phyloP scores from a whole-genome alignment of 1,140 invertebrate genomes.

The Lutraria rhynchaena region DNA sequence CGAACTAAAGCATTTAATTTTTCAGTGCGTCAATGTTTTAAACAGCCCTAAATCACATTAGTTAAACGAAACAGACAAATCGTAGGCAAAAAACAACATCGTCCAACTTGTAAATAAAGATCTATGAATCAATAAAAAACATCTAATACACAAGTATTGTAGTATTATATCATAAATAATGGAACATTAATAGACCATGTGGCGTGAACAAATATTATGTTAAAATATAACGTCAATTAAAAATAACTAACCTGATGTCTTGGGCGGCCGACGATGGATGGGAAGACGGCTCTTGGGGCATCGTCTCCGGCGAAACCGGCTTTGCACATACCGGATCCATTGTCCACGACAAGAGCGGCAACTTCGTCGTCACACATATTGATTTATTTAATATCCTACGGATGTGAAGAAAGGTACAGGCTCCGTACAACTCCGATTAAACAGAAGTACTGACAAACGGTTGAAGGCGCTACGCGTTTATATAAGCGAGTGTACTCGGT shows the following conservation, averaged over 20 bases:
- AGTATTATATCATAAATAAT: no score
- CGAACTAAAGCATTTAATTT: no score
- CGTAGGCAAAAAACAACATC: no score
- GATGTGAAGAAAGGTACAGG: constrained; percentile 37
- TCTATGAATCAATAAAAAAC: no score
- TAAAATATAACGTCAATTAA: not conserved
- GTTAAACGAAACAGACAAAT: no score
- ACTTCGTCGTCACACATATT: constrained; percentile 46
- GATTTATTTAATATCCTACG: constrained; percentile 39
- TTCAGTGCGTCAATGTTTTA: no score
- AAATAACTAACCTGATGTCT: constrained; percentile 84
- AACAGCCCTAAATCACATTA: no score
- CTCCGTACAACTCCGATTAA: not conserved
- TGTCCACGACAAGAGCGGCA: constrained; percentile 78
- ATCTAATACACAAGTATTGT: no score
- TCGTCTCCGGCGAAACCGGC: constrained; percentile 94
- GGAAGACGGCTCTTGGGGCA: constrained; percentile 93
- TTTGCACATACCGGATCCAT: constrained; percentile 95
- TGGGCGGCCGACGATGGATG: constrained; percentile 92
- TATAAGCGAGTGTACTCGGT: constrained; percentile 22
- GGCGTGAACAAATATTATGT: no score
- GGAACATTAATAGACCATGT: no score
- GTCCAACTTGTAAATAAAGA: no score
- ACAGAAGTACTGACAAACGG: constrained; percentile 15
- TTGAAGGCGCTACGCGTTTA: constrained; percentile 8